Evolutionary conservation across 2,113 vertebrate species (phyloP).

Genomic region (Candoia aspera): DNA sequence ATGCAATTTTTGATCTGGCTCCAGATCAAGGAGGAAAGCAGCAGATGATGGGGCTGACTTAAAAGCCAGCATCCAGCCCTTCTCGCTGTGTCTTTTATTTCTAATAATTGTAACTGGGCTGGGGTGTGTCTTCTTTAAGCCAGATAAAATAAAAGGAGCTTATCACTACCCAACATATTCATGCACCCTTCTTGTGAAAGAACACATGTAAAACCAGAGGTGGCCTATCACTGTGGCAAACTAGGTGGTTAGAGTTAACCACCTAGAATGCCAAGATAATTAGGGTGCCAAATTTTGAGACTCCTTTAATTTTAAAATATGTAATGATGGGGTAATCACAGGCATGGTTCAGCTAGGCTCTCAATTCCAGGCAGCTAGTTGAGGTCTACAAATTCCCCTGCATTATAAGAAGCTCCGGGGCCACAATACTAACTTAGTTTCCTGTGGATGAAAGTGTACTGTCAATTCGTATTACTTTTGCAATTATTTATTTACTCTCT

Average conservation of each 20-base stretch:
- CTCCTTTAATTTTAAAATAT: background rate
- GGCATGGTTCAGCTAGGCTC: background rate
- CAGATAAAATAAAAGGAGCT: constrained; percentile 1
- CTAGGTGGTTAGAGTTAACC: background rate
- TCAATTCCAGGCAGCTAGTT: background rate
- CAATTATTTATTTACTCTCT: background rate
- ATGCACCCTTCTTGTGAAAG: background rate
- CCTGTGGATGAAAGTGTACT: background rate
- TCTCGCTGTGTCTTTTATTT: background rate
- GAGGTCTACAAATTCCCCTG: background rate
- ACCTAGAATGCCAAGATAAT: too few relatives aligned
- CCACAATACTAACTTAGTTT: background rate
- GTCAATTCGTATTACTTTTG: background rate
- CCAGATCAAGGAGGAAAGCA: background rate
- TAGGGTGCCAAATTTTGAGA: background rate
- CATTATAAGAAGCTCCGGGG: background rate
- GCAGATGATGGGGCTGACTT: background rate
- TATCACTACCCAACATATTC: constrained; percentile 17
- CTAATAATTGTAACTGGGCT: background rate
- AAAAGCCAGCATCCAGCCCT: constrained; percentile 4
- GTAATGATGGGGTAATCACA: background rate
- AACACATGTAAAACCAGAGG: background rate
- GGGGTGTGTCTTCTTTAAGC: background rate
- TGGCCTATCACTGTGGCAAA: background rate
- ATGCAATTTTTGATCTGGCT: constrained; percentile 4